Base-by-base conservation (phyloP, 64 coral and sea anemone species). In the Dendrophyllia cribrosa region DNA sequence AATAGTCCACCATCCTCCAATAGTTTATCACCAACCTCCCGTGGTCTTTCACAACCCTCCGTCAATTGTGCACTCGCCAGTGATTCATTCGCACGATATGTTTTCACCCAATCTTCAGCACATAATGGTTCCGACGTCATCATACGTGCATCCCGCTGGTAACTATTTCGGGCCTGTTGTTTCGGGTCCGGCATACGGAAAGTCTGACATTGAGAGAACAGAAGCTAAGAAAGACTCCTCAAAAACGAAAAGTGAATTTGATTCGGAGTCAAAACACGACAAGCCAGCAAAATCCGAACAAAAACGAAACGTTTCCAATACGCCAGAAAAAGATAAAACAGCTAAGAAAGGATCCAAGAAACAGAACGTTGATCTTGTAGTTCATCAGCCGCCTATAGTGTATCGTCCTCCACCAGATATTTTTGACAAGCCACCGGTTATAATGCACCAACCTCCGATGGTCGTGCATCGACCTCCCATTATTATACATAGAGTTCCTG, bases 41-140 rank as follows among this genome's bases (percentile, higher is more conserved):
- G 88, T 97, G 10, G 95, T 97, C n/a, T 97, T 97, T 34, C 95
- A 97, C 59, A 77, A 97, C 23, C 74, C 95, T 24, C 82, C 92
- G 13, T 79, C 95, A 25, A 70, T 97, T 43, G 76, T 94, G 22
- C 47, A 60, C 15, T 63, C 87, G 4, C 95, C 95, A 4, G 26
- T 97, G n/a, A 69, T 94, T 22, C 82, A 58, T 9, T 91, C 95
- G 9, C 95, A 90, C 25, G 90, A 96, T 17, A 50, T 88, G 53
- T 68, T 92, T 25, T 58, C 85, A 20, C 65, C 78, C 43, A 86
- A 90, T 17, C 71, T 65, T 3, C 72, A 86, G 17, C 85, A 86
- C 45, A 43, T 91, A 53, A 90, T 90, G 43, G n/a, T 84, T 16
- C 86, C 86, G 51, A 66, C 87, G 19, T 69, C 94, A 70, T 15